Percentiles rank a stretch among this genome's conserved stretches.
Evolutionary conservation across 2,888 invertebrate genomes (phyloP).

Genomic region (Disparrhopalites patrizii): DNA sequence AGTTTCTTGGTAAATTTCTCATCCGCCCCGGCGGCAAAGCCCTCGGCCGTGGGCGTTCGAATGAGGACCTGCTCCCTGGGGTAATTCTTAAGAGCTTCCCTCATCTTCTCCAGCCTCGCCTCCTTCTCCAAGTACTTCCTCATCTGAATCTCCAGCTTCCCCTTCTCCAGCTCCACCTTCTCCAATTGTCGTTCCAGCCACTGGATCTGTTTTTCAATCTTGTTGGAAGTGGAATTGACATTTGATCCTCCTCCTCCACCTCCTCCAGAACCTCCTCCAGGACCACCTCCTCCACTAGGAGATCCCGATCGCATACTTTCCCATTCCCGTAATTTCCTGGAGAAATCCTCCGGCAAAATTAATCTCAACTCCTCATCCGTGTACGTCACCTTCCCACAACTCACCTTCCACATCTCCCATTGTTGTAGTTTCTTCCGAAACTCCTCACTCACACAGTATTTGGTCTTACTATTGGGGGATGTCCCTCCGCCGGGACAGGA

Average conservation of each 20-base stretch:
- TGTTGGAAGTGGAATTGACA: background rate
- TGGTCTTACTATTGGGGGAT: background rate
- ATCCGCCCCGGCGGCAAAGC: constrained; percentile 80
- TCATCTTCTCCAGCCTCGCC: constrained; percentile 58
- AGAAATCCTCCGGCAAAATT: constrained; percentile 74
- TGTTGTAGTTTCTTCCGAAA: constrained; percentile 79
- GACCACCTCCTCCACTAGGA: background rate
- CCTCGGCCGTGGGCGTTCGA: constrained; percentile 75
- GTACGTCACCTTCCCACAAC: constrained; percentile 48
- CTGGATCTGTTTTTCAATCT: constrained; percentile 28
- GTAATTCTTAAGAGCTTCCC: constrained; percentile 58
- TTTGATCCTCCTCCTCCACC: no score
- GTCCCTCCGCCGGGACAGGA: background rate
- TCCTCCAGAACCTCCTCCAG: background rate
- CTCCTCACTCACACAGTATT: constrained; percentile 52
- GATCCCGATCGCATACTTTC: constrained; percentile 58
- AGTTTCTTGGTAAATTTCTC: constrained; percentile 83
- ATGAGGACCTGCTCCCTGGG: constrained; percentile 69
- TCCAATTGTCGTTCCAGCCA: constrained; percentile 61
- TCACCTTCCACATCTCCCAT: constrained; percentile 69
- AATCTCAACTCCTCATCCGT: constrained; percentile 54
- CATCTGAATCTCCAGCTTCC: constrained; percentile 52
- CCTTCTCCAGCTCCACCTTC: constrained; percentile 61
- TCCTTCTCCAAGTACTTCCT: constrained; percentile 64
- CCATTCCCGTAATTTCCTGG: constrained; percentile 81